A percentile compares a stretch with the other conserved stretches of the same genome.
These are phyloP conservation scores for Aromia moschata DNA, from an alignment of 2,888 invertebrate genomes.

Conservation along the genomic window DNA sequence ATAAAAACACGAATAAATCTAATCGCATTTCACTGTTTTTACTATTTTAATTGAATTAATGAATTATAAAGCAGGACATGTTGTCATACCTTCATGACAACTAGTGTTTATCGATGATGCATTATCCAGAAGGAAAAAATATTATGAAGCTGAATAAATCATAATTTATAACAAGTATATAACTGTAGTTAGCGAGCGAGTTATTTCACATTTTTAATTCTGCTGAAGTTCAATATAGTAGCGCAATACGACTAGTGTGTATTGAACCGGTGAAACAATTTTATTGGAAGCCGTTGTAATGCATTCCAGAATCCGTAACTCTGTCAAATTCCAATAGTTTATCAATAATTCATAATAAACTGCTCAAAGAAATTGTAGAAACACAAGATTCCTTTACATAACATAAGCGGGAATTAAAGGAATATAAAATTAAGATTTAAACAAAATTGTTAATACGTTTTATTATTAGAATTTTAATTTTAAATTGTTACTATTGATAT, in stretches of 20 bases:
- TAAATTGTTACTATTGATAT: no score
- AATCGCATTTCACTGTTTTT: slow-evolving; percentile 25
- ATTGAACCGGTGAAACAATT: not conserved
- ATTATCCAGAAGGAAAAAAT: slow-evolving; percentile 16
- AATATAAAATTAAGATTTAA: no score
- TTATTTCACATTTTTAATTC: slow-evolving; percentile 10
- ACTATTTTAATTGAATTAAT: slow-evolving; percentile 27
- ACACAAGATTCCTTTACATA: no score
- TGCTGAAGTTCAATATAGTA: not conserved
- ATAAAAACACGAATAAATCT: slow-evolving; percentile 17
- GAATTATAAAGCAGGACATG: slow-evolving; percentile 21
- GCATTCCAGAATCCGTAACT: not conserved
- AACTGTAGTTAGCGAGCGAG: slow-evolving; percentile 9
- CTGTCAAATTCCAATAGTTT: not conserved
- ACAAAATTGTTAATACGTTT: no score
- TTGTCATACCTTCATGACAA: slow-evolving; percentile 20
- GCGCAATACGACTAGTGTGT: no score
- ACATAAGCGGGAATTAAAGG: no score
- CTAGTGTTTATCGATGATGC: slow-evolving; percentile 24
- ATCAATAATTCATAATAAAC: no score
- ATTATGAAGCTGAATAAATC: slow-evolving; percentile 14
- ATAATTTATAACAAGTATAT: slow-evolving; percentile 5
- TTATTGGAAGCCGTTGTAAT: not conserved
- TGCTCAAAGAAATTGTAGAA: no score
- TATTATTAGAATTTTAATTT: no score